phyloP scores from a whole-genome alignment of 2,888 invertebrate species.

The Noctua janthina region DNA sequence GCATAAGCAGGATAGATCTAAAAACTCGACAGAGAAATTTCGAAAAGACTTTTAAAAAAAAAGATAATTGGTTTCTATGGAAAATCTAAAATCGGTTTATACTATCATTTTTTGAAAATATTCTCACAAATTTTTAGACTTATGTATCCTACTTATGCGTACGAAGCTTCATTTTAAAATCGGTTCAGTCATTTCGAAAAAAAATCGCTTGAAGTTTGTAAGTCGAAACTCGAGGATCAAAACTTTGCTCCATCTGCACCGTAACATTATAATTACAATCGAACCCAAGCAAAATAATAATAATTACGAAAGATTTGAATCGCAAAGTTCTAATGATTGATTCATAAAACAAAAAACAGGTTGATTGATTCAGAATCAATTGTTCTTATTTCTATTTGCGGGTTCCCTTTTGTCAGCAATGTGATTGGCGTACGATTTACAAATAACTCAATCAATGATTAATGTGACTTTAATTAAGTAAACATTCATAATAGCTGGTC shows the following conservation, averaged over 20 bases:
- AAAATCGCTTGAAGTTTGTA: no score
- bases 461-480: slow-evolving; percentile 43
- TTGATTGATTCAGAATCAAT: slow-evolving; percentile 41
- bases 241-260: background rate
- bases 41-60: no score
- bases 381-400: slow-evolving; percentile 17
- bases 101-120: no score
- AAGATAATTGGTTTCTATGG: no score
- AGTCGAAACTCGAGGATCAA: background rate
- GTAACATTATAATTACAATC: background rate
- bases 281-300: background rate
- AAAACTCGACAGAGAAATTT: no score
- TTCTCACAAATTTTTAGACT: no score
- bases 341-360: slow-evolving; percentile 13
- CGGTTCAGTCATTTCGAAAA: no score
- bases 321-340: slow-evolving; percentile 1
- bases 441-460: slow-evolving; percentile 42
- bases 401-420: slow-evolving; percentile 3
- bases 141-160: no score
- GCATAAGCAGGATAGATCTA: no score
- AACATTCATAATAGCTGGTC: slow-evolving; percentile 25
- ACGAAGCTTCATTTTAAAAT: no score
- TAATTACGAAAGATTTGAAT: background rate
- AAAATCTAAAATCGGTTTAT: no score
- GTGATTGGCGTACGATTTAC: slow-evolving; percentile 36